These are phyloP conservation scores for Coturnix japonica DNA, from an alignment of 2,113 vertebrate genomes.

Conservation along the genomic window DNA sequence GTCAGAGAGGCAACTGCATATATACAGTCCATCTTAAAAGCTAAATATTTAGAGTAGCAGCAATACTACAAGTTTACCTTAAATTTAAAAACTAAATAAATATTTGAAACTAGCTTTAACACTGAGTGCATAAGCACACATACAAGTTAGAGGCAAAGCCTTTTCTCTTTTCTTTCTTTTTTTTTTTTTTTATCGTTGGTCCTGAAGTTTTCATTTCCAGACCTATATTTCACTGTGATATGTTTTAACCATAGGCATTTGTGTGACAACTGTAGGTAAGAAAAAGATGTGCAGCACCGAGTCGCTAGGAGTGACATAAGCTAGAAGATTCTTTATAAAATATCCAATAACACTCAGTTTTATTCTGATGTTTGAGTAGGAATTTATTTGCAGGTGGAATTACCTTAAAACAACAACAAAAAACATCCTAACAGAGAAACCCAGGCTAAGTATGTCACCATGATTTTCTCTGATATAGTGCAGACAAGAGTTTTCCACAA, in stretches of 20 bases:
- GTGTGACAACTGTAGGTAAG: not conserved
- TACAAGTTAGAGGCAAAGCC: not conserved
- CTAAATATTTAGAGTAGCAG: not conserved
- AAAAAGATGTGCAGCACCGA: not conserved
- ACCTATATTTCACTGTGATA: not conserved
- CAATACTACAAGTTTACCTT: not conserved
- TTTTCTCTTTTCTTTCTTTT: not conserved
- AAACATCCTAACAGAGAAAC: not conserved
- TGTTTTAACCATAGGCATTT: not conserved
- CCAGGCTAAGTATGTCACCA: not conserved
- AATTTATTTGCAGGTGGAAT: not conserved
- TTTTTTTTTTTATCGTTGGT: no score
- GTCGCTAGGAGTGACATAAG: not conserved
- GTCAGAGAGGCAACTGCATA: not conserved
- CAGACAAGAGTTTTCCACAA: no score
- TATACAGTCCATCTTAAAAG: not conserved
- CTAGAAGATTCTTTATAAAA: not conserved
- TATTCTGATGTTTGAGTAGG: not conserved
- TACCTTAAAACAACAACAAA: not conserved
- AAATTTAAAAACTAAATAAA: not conserved
- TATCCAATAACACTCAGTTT: not conserved
- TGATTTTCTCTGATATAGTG: not conserved
- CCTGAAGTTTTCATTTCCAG: not conserved
- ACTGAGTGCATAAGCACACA: rapidly evolving
- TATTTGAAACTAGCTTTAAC: not conserved